Base-by-base conservation (phyloP, 92 coral and sea anemone genomes). In the Desmophyllum pertusum region DNA sequence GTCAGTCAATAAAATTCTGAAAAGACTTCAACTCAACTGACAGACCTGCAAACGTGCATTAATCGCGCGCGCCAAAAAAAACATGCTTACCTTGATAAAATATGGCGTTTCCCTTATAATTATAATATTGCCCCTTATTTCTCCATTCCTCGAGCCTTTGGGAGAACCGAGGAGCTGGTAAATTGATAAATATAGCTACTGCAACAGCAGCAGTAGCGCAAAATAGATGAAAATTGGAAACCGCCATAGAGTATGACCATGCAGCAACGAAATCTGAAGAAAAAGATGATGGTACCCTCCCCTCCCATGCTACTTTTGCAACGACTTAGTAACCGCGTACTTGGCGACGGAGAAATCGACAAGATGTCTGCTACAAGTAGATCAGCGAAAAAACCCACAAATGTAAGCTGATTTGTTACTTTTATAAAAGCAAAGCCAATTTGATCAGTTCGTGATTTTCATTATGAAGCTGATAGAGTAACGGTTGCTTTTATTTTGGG, bases 361-460 rank as follows among this genome's bases (percentile, higher is more conserved):
- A 92, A 94, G 86, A 97, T 97, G 99, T 97, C 99, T 68, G 87
- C 97, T n/a, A 95, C 98, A 41, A 93, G 97, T 75, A 74, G 99
- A 86, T 92, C 97, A 66, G 87, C 68, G 69, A 97, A 88, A 90
- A 97, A 97, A 89, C 86, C 91, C 76, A 68, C 89, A 50, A 93
- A 94, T 94, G 99, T 97, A 74, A 81, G 97, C 88, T 80, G 76
- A 23, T 42, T 45, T 77, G n/a, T 70, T 61, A 15, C 6, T 37
- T 6, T 21, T 48, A 15, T 59, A 8, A 40, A 11, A 1, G 11
- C 38, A 50, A 45, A 31, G 31, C 36, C 17, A 36, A n/a, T 40
- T 50, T 73, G 5, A 39, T 0, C 73, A 2, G 41, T 6, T 55
- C 17, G 13, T 59, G 10, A 53, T 40, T 70, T 53, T 14, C 25